A percentile compares a stretch with the other conserved stretches of the same genome.
These are phyloP conservation scores for Limosa lapponica DNA, from an alignment of 2,797 vertebrate genomes.

Conservation along the genomic window DNA sequence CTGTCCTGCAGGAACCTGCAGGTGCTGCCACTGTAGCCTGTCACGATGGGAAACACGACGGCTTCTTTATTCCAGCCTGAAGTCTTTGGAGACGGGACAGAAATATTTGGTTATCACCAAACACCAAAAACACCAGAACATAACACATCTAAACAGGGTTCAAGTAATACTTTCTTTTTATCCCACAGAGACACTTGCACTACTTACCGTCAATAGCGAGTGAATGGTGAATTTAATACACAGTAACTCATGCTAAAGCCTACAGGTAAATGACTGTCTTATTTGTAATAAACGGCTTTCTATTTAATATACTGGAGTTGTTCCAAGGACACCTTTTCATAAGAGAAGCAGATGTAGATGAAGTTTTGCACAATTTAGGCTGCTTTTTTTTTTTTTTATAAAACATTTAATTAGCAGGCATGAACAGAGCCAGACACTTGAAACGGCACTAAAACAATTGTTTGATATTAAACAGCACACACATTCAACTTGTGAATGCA, in stretches of 20 bases:
- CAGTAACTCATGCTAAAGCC: conserved; percentile 60
- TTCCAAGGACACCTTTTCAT: conserved; percentile 89
- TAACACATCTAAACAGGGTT: conserved; percentile 9
- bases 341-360: conserved; percentile 80
- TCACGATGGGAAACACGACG: fast-evolving
- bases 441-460: conserved; percentile 82
- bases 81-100: background rate
- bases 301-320: conserved; percentile 83
- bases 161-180: conserved; percentile 33
- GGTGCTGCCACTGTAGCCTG: background rate
- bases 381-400: conserved; percentile 64
- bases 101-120: background rate
- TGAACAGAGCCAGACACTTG: conserved; percentile 79
- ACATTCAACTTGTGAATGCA: conserved; percentile 76
- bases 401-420: conserved; percentile 85
- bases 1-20: background rate
- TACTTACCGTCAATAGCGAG: conserved; percentile 51
- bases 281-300: conserved; percentile 73
- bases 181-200: conserved; percentile 27
- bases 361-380: conserved; percentile 82
- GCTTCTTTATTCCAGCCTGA: background rate
- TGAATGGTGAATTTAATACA: conserved; percentile 63
- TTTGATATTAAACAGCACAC: conserved; percentile 77
- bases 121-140: background rate
- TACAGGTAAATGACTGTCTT: conserved; percentile 81